A percentile compares a stretch with the other conserved stretches of the same genome.
These are phyloP conservation scores for Connochaetes taurinus DNA, from an alignment of 2,113 vertebrate species.

Conservation along the genomic window DNA sequence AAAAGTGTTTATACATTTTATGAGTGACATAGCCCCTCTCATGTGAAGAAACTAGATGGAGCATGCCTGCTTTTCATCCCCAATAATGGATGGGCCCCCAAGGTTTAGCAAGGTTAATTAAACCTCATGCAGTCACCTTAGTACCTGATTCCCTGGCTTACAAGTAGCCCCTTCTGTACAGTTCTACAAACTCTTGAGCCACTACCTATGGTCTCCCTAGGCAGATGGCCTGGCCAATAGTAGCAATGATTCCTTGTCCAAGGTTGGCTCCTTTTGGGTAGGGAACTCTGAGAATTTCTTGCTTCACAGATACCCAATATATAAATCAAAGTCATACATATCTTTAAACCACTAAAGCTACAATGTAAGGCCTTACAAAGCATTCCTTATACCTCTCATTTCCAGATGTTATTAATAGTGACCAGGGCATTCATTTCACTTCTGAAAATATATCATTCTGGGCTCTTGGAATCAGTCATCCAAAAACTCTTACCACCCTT, in stretches of 20 bases:
- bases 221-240: background rate
- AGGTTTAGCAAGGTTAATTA: background rate
- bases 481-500: background rate
- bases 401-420: background rate
- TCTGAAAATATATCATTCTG: background rate
- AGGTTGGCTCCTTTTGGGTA: background rate
- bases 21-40: background rate
- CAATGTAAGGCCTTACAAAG: background rate
- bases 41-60: background rate
- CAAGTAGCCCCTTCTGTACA: background rate
- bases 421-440: background rate
- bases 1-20: background rate
- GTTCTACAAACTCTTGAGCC: background rate
- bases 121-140: background rate
- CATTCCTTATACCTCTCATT: background rate
- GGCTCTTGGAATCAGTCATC: background rate
- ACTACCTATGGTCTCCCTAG: background rate
- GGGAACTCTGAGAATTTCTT: background rate
- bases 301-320: background rate
- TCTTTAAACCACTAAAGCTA: background rate
- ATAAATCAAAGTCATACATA: background rate
- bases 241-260: background rate
- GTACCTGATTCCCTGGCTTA: background rate
- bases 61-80: background rate
- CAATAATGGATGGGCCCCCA: background rate